phyloP scores from a whole-genome alignment of 2,797 vertebrate genomes.

The Sebastiscus tertius region DNA sequence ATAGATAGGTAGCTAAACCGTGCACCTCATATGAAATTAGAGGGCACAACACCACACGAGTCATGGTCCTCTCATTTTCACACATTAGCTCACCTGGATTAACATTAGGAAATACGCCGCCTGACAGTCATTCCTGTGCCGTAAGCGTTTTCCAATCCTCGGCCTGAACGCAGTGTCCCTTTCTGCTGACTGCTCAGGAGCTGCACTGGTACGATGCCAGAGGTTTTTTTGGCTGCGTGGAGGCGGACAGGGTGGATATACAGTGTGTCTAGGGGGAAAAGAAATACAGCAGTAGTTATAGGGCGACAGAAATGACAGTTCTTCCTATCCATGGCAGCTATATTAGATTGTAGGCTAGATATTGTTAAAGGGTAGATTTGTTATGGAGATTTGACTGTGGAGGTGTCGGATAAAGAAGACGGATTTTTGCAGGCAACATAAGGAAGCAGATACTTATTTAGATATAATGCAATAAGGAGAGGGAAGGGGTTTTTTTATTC shows the following conservation, averaged over 20 bases:
- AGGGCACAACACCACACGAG: slow-evolving; percentile 7
- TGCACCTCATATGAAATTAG: neutral
- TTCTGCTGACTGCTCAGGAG: slow-evolving; percentile 62
- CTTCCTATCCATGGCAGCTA: slow-evolving; percentile 19
- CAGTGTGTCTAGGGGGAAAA: slow-evolving; percentile 21
- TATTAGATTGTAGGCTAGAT: slow-evolving; percentile 23
- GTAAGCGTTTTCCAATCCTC: slow-evolving; percentile 42
- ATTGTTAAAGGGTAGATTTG: slow-evolving; percentile 31
- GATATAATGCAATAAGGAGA: slow-evolving; percentile 11
- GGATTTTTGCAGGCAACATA: neutral
- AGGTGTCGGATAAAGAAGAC: slow-evolving; percentile 16
- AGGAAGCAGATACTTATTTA: slow-evolving; percentile 34
- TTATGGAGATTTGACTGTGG: slow-evolving; percentile 19
- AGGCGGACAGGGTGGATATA: slow-evolving; percentile 52
- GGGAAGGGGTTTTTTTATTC: neutral
- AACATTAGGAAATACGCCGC: slow-evolving; percentile 46
- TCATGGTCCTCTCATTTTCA: slow-evolving; percentile 25
- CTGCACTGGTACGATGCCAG: slow-evolving; percentile 53
- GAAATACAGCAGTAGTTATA: slow-evolving; percentile 37
- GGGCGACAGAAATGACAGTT: slow-evolving; percentile 39
- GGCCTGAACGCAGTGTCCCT: slow-evolving; percentile 43
- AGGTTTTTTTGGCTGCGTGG: slow-evolving; percentile 59
- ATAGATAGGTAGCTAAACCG: slow-evolving; percentile 16
- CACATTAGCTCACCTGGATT: slow-evolving; percentile 60
- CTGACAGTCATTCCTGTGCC: slow-evolving; percentile 52